Evolutionary conservation across 2,797 vertebrate species (phyloP), one percentile per base, ranked within the genome.

Genomic region (Xyrichtys novacula): DNA sequence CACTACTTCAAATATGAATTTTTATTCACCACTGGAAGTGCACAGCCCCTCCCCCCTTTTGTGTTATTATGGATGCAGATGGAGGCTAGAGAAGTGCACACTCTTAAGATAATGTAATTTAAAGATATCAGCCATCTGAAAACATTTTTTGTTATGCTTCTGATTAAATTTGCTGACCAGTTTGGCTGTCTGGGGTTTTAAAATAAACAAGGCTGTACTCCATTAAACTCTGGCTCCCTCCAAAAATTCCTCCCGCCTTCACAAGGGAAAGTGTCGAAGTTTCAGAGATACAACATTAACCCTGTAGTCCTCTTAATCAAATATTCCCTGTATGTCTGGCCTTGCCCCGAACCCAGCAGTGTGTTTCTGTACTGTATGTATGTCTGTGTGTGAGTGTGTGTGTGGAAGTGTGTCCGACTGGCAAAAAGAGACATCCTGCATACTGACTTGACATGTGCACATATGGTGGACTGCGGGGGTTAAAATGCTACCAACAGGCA

Each of bases 71-170:
- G 78, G 78, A 57, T 65, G 64, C 28, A 65, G 68, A n/a, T n/a
- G n/a, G n/a, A 42, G 42, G 52, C 29, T 55, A 31, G 62, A 71
- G 44, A 78, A 78, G 47, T 52, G 71, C 54, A 63, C 64, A 46
- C 73, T 63, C 47, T 76, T 69, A 61, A 66, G 46, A 74, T 87
- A 85, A 89, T 81, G 47, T 25, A 31, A 83, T 85, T 80, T 83
- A 22, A 80, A 83, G 69, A 62, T 60, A 71, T 71, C 16, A 65
- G 44, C 57, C 42, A 58, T 70, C 44, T 47, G 31, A 67, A 78
- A 73, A 76, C n/a, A 44, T n/a, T 39, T n/a, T 19, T 36, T n/a
- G 43, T 44, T 34, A 49, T 29, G 25, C 23, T 54, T 9, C 19
- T 20, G 44, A 81, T 80, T 78, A 46, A 28, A 82, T 86, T 71